Percentiles rank a stretch among this genome's conserved stretches.
phyloP scores from a whole-genome alignment of 2,797 vertebrate species.

The Anguilla megastoma region DNA sequence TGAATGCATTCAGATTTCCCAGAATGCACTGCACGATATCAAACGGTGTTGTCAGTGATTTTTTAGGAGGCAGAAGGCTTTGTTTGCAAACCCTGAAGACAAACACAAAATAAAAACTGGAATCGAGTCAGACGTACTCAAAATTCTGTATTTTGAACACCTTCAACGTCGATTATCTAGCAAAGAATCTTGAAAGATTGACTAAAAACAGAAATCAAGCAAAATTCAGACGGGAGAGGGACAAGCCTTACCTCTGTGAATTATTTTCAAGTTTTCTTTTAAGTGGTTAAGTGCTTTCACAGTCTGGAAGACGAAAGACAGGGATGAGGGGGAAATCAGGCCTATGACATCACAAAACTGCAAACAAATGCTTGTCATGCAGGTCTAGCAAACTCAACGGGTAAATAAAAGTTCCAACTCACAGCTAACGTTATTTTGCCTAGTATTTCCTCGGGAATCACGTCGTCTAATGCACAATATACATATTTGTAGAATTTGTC shows the following conservation, averaged over 20 bases:
- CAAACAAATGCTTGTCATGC: conserved; percentile 66
- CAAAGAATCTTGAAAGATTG: neutral
- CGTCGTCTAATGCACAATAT: conserved; percentile 97
- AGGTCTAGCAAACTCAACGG: neutral
- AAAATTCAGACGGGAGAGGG: neutral
- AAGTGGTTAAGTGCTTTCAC: conserved; percentile 99
- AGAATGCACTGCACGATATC: neutral
- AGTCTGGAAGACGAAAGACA: conserved; percentile 75
- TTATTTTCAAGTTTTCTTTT: conserved; percentile 99
- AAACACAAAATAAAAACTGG: neutral
- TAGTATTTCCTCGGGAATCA: conserved; percentile 99
- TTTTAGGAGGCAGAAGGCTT: neutral
- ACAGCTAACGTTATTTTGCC: conserved; percentile 99
- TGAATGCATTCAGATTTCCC: neutral
- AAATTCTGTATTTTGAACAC: neutral
- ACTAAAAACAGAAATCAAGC: neutral
- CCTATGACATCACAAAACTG: conserved; percentile 68
- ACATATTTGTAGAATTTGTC: conserved; percentile 99
- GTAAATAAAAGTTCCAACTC: conserved; percentile 65
- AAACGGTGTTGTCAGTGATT: neutral
- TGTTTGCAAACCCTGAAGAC: neutral
- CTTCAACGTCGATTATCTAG: too few relatives aligned
- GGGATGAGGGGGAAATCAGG: neutral
- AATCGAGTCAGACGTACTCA: neutral
- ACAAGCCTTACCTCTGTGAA: conserved; percentile 89